phyloP scores from a whole-genome alignment of 2,888 invertebrate genomes.

The Drosophila colorata region DNA sequence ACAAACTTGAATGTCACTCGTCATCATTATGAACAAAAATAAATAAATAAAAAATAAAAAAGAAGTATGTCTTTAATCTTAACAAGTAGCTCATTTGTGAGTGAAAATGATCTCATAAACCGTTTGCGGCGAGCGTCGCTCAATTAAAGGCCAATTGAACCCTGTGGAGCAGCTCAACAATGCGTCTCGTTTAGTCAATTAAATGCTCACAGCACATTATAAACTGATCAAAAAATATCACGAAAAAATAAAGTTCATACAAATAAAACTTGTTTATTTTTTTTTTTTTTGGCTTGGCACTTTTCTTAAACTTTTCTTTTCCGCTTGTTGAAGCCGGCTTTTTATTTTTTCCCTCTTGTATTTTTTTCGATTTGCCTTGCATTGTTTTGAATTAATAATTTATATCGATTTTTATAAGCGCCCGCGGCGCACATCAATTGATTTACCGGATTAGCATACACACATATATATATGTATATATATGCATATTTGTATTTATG shows the following conservation, averaged over 20 bases:
- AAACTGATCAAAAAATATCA: slow-evolving; percentile 26
- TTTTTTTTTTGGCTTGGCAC: slow-evolving; percentile 29
- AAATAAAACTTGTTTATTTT: slow-evolving; percentile 5
- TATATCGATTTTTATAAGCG: slow-evolving; percentile 79
- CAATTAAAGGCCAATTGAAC: slow-evolving; percentile 59
- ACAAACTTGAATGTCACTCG: slow-evolving; percentile 36
- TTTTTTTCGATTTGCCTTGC: slow-evolving; percentile 54
- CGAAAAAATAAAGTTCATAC: slow-evolving; percentile 13
- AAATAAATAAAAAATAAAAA: not conserved
- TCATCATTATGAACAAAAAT: not conserved
- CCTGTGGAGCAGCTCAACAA: slow-evolving; percentile 42
- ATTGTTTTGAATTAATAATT: slow-evolving; percentile 81
- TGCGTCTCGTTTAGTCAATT: slow-evolving; percentile 46
- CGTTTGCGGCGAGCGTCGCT: slow-evolving; percentile 6
- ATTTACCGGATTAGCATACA: slow-evolving; percentile 76
- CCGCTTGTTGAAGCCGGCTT: slow-evolving; percentile 39
- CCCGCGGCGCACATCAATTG: slow-evolving; percentile 80
- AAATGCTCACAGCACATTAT: slow-evolving; percentile 36
- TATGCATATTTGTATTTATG: slow-evolving; percentile 26
- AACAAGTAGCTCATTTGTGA: slow-evolving; percentile 14
- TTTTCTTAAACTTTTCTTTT: slow-evolving; percentile 67
- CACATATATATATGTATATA: not conserved
- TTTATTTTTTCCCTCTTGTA: not conserved
- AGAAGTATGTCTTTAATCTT: slow-evolving; percentile 9
- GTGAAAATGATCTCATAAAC: slow-evolving; percentile 39